Percentiles rank a stretch among this genome's conserved stretches.
phyloP scores from a whole-genome alignment of 2,888 invertebrate species.

The Trissolcus japonicus region DNA sequence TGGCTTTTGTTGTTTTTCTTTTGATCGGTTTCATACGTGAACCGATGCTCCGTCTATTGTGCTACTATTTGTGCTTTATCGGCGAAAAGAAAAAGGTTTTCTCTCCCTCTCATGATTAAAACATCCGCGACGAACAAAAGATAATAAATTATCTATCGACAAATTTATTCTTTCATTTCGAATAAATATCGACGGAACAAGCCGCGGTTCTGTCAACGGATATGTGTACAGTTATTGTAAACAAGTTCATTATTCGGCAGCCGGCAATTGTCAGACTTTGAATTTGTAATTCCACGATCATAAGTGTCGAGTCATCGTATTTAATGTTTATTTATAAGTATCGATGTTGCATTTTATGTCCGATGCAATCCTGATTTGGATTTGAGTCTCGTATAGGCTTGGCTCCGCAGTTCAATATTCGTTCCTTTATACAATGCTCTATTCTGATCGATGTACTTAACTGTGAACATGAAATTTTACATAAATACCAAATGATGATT shows the following conservation, averaged over 20 bases:
- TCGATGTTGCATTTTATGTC: slow-evolving; percentile 7
- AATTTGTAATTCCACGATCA: slow-evolving; percentile 29
- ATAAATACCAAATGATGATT: slow-evolving; percentile 16
- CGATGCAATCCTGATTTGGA: too few relatives aligned
- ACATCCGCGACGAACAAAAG: slow-evolving; percentile 41
- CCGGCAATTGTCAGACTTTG: slow-evolving; percentile 12
- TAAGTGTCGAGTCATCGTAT: slow-evolving; percentile 43
- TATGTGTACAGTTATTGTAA: slow-evolving; percentile 45
- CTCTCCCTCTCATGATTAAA: slow-evolving; percentile 43
- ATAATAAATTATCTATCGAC: slow-evolving; percentile 46
- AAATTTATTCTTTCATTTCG: slow-evolving; percentile 45
- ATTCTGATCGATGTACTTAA: background rate
- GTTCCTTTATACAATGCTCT: too few relatives aligned
- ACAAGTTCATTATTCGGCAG: slow-evolving; percentile 47
- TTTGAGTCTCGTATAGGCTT: too few relatives aligned
- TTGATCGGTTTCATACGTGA: background rate
- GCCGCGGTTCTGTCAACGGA: slow-evolving; percentile 17
- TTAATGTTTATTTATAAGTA: slow-evolving; percentile 44
- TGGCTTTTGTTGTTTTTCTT: background rate
- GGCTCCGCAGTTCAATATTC: too few relatives aligned
- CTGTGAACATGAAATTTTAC: background rate
- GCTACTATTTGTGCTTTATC: slow-evolving; percentile 2
- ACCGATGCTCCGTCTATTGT: background rate
- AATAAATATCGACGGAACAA: slow-evolving; percentile 10
- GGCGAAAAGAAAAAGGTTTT: slow-evolving; percentile 6